Evolutionary conservation across 92 coral and sea anemone genomes (phyloP).

Genomic region (Epizoanthus fatuus): DNA sequence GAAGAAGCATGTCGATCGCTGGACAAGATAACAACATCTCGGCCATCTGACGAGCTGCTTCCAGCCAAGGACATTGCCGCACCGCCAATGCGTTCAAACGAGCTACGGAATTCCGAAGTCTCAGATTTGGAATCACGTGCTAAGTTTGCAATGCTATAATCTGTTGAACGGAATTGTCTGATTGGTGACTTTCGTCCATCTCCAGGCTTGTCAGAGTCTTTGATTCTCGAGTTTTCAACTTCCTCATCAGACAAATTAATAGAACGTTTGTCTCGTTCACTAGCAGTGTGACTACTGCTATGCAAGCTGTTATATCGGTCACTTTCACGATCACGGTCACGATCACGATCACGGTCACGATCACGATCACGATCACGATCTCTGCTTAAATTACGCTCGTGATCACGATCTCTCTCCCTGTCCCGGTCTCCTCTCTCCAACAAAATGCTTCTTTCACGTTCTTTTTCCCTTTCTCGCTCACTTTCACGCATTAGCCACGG

Average conservation of each 20-base stretch:
- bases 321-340: constrained; percentile 38
- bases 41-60: constrained; percentile 70
- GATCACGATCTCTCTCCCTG: constrained; percentile 63
- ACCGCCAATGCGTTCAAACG: constrained; percentile 65
- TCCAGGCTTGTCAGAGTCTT: constrained; percentile 27
- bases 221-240: constrained; percentile 33
- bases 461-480: constrained; percentile 82
- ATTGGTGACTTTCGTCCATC: constrained; percentile 60
- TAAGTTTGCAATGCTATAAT: constrained; percentile 84
- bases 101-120: constrained; percentile 66
- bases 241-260: constrained; percentile 40
- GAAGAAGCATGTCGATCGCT: constrained; percentile 76
- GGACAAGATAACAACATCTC: constrained; percentile 71
- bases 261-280: constrained; percentile 38
- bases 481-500: constrained; percentile 86
- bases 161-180: constrained; percentile 72
- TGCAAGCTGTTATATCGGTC: constrained; percentile 30
- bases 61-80: constrained; percentile 43
- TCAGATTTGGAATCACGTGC: constrained; percentile 84
- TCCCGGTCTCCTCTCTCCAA: constrained; percentile 70
- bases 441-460: constrained; percentile 59
- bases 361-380: constrained; percentile 26
- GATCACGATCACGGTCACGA: constrained; percentile 2
- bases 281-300: not conserved
- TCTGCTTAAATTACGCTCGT: constrained; percentile 5